Conservation (phyloP, 2,888 invertebrate species). For the Anodontia alba region DNA sequence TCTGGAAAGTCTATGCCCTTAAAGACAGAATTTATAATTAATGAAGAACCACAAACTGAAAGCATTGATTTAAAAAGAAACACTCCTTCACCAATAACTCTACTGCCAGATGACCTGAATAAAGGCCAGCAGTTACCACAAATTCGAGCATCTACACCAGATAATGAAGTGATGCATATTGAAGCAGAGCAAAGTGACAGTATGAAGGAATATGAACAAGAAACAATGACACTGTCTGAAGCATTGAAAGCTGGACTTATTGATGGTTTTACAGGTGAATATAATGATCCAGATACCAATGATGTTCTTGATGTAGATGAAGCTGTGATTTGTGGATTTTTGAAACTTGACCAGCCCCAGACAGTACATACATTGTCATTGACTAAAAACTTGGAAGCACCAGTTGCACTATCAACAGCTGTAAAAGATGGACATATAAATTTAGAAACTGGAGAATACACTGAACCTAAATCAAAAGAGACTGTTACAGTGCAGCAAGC, state of each 20-base stretch:
- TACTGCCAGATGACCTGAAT: background rate
- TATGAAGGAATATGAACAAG: conserved; percentile 31
- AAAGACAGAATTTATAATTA: background rate
- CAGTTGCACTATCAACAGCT: conserved; percentile 92
- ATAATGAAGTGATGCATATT: conserved; percentile 49
- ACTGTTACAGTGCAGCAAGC: conserved; percentile 83
- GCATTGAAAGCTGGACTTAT: conserved; percentile 75
- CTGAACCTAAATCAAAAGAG: conserved; percentile 91
- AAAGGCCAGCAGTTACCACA: background rate
- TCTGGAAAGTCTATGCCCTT: conserved; percentile 42
- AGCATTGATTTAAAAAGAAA: conserved; percentile 3
- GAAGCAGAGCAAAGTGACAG: conserved; percentile 53
- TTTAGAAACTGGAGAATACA: conserved; percentile 83
- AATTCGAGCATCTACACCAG: conserved; percentile 39
- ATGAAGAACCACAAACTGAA: background rate
- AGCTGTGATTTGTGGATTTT: conserved; percentile 92
- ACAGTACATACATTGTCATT: conserved; percentile 36
- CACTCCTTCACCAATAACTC: conserved; percentile 21
- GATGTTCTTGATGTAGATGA: conserved; percentile 92
- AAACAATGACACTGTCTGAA: conserved; percentile 58
- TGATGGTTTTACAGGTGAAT: conserved; percentile 87
- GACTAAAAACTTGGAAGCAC: conserved; percentile 31
- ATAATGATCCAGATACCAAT: conserved; percentile 93
- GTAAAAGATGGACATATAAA: conserved; percentile 95
- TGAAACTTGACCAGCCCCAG: conserved; percentile 60